phyloP scores from a whole-genome alignment of 2,888 invertebrate species.

The Nymphalis c-album region DNA sequence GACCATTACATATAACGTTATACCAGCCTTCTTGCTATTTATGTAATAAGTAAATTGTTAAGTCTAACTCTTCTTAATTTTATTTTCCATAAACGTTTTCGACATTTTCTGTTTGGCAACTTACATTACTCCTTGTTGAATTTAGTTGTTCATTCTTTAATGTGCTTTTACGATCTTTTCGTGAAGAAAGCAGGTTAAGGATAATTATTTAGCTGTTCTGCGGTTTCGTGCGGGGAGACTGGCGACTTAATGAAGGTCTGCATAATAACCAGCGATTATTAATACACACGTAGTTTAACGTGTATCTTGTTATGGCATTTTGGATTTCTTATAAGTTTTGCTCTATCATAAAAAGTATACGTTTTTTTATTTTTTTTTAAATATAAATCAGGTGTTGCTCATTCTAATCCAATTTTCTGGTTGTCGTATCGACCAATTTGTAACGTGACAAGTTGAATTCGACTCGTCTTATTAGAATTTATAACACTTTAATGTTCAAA shows the following conservation, averaged over 20 bases:
- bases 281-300: slow-evolving; percentile 70
- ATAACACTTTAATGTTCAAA: background rate
- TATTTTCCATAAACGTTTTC: slow-evolving; percentile 61
- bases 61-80: slow-evolving; percentile 68
- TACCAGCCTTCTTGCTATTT: slow-evolving; percentile 71
- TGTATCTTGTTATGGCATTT: slow-evolving; percentile 57
- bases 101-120: slow-evolving; percentile 66
- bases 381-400: background rate
- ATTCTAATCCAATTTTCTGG: too few species aligned
- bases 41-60: slow-evolving; percentile 76
- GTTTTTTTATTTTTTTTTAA: background rate
- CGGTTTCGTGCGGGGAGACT: slow-evolving; percentile 70
- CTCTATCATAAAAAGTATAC: too few species aligned
- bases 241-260: slow-evolving; percentile 70
- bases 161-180: slow-evolving; percentile 72
- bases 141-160: slow-evolving; percentile 58
- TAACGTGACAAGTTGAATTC: background rate
- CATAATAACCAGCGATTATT: slow-evolving; percentile 76
- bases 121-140: background rate
- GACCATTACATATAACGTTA: slow-evolving; percentile 75
- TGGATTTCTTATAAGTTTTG: slow-evolving; percentile 43
- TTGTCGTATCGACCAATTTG: too few species aligned
- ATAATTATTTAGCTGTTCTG: slow-evolving; percentile 79
- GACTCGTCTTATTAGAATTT: background rate
- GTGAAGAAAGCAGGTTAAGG: slow-evolving; percentile 71